Evolutionary conservation across 2,797 vertebrate species (phyloP), one percentile per base, ranked within the genome.

Genomic region (Gorsachius magnificus): DNA sequence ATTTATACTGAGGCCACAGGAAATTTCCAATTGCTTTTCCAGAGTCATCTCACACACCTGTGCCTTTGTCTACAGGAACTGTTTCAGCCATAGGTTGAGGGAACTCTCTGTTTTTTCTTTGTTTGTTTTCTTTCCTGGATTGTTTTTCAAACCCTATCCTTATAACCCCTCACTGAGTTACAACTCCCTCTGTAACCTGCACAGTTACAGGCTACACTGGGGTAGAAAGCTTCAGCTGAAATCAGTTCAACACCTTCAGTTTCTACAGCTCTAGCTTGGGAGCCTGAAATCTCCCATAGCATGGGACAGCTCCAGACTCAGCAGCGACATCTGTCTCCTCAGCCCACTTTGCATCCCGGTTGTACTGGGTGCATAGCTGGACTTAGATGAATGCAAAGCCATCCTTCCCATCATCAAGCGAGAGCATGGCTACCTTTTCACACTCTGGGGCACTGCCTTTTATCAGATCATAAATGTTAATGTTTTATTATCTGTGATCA

Each of bases 1-100:
- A 96, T 98, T 97, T 97, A 91, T 75, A 66, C 51, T 68, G 84
- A 90, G 72, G 26, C 87, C 81, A 43, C 26, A 24, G 92, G 81
- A 91, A 96, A 94, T 97, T 97, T 96, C 88, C 91, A 96, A 70
- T 96, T 95, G 79, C 87, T 97, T 97, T 97, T 94, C 85, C 56
- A 60, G 72, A 79, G 70, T 85, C 91, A 76, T 90, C 87, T 94
- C 82, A 84, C 63, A 93, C 38, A 96, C 72, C 76, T 90, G 75
- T 89, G 70, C 19, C 87, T 93, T 93, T 91, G 61, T 86, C 83
- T 61, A 53, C 18, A 95, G 90, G 71, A 96, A 95, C 87, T 29
- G 65, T 54, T 94, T 85, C 89, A 96, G 83, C 92, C 87, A 51
- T 6, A 86, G 28, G 18, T 92, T 91, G 92, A 76, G 68, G 95